A percentile compares a stretch with the other conserved stretches of the same genome.
phyloP scores from a whole-genome alignment of 2,113 vertebrate species.

The Coryphaenoides rupestris region DNA sequence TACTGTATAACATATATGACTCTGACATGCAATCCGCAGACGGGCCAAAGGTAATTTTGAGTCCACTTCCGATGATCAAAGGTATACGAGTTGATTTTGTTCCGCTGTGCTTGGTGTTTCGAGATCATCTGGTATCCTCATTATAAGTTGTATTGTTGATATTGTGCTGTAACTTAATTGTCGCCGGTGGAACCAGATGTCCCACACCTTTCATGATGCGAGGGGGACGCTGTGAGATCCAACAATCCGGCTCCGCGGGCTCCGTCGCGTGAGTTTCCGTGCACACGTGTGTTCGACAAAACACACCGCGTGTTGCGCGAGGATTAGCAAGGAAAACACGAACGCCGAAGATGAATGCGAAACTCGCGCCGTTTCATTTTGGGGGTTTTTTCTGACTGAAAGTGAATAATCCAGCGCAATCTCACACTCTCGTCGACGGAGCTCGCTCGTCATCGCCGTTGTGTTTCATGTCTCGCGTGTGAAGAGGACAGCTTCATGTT shows the following conservation, averaged over 20 bases:
- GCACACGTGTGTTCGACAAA: too few species aligned
- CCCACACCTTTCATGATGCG: conserved; percentile 58
- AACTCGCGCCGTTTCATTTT: too few species aligned
- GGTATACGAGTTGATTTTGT: conserved; percentile 14
- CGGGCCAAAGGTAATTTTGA: conserved; percentile 34
- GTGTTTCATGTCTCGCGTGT: too few species aligned
- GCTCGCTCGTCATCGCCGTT: too few species aligned
- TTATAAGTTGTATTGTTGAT: conserved; percentile 63
- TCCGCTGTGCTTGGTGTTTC: conserved; percentile 22
- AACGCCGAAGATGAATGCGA: too few species aligned
- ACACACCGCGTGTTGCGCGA: too few species aligned
- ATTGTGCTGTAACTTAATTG: conserved; percentile 64
- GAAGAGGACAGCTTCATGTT: too few species aligned
- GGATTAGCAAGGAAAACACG: too few species aligned
- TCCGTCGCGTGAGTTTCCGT: not conserved
- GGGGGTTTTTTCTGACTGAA: too few species aligned
- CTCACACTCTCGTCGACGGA: too few species aligned
- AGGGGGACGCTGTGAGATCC: conserved; percentile 46
- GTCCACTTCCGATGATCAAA: conserved; percentile 59
- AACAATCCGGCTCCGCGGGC: conserved; percentile 49
- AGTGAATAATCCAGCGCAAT: too few species aligned
- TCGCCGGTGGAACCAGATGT: conserved; percentile 64
- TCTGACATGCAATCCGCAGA: conserved; percentile 15
- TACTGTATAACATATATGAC: conserved; percentile 15
- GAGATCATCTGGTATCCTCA: conserved; percentile 48